A percentile compares a stretch with the other conserved stretches of the same genome.
Conservation (phyloP, 2,888 invertebrate genomes). For the Gryllus longicercus region DNA sequence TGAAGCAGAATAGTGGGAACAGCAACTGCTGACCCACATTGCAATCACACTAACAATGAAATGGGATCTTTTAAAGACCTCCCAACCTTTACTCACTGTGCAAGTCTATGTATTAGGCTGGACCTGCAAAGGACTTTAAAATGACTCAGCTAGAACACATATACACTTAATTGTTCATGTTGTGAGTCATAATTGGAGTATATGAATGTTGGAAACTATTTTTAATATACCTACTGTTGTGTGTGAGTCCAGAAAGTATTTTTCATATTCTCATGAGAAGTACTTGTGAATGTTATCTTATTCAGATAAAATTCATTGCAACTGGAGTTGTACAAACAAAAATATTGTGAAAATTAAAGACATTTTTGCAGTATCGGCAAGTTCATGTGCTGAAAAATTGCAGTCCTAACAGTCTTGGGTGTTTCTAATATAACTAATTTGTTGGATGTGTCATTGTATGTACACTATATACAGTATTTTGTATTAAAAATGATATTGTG, state of each 20-base stretch:
- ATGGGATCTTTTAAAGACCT: not conserved
- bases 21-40: conserved; percentile 18
- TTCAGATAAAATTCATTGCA: not conserved
- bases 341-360: not conserved
- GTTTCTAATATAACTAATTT: not conserved
- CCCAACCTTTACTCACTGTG: no score
- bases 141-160: not conserved
- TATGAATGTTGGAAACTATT: not conserved
- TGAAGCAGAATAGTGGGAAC: conserved; percentile 23
- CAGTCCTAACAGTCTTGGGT: not conserved
- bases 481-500: conserved; percentile 17
- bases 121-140: not conserved
- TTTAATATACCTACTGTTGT: not conserved
- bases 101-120: no score
- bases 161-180: not conserved
- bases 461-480: conserved; percentile 17
- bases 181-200: not conserved
- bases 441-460: not conserved
- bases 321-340: not conserved
- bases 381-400: not conserved
- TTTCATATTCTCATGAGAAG: conserved; percentile 8
- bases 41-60: not conserved
- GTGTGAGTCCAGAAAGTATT: not conserved
- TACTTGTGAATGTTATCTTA: not conserved
- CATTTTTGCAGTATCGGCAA: not conserved